Conservation (phyloP, 2,888 invertebrate species). For the Artemia sp. region DNA sequence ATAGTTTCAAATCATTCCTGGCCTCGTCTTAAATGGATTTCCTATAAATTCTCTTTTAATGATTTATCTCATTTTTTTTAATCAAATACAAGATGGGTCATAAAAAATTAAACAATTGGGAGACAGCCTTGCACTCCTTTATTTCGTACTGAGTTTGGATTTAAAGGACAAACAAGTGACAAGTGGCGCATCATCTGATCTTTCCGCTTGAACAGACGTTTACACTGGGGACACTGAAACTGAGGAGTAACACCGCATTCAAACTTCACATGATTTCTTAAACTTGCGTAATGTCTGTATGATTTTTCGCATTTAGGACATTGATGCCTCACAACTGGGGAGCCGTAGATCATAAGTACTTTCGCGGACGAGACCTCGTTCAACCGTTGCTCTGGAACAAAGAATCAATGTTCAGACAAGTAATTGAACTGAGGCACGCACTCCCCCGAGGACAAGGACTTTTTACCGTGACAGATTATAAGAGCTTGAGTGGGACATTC, state of each 20-base stretch:
- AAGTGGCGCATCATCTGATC: constrained; percentile 12
- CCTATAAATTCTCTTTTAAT: too few relatives aligned
- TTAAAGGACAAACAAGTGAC: constrained; percentile 8
- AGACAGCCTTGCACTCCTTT: not conserved
- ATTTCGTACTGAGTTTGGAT: constrained; percentile 4
- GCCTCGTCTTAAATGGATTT: too few relatives aligned
- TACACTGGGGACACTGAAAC: constrained; percentile 12
- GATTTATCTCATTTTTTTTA: too few relatives aligned
- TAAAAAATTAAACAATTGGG: too few relatives aligned
- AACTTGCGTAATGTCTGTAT: constrained; percentile 6
- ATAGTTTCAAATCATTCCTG: too few relatives aligned
- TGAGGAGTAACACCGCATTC: constrained; percentile 8
- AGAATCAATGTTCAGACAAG: constrained; percentile 11
- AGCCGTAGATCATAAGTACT: constrained; percentile 13
- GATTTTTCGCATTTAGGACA: constrained; percentile 13
- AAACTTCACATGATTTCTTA: constrained; percentile 8
- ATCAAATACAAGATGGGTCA: too few relatives aligned
- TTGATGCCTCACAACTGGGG: constrained; percentile 12
- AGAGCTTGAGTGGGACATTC: constrained; percentile 4
- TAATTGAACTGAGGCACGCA: constrained; percentile 14
- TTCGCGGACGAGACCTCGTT: constrained; percentile 15
- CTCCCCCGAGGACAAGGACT: constrained; percentile 13
- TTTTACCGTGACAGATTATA: constrained; percentile 9
- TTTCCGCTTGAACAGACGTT: not conserved
- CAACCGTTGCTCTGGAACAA: constrained; percentile 14